Evolutionary conservation across 2,888 invertebrate genomes (phyloP), one percentile per base, ranked within the genome.

Genomic region (Sphaeridia pumilis): DNA sequence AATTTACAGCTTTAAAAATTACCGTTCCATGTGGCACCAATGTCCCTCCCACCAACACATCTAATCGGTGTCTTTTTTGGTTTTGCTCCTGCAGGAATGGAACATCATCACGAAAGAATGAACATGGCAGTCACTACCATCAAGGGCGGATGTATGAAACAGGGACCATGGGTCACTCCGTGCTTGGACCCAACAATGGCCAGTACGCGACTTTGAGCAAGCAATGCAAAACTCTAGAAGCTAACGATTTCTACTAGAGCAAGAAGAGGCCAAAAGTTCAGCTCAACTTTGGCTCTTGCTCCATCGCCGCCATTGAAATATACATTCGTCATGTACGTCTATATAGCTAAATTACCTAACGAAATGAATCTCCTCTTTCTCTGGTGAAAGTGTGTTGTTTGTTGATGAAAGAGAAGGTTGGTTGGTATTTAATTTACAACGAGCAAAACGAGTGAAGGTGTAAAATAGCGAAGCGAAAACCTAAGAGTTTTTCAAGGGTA

Each of bases 181-280:
- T 76, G 69, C 64, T 75, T 71, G 80, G 80, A 71, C 80, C 80
- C 68, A 81, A 85, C 77, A 82, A 82, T 70, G 76, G 76, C 67
- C 88, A 89, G 82, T 89, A 88, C 82, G 87, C 88, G 75, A 89
- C 88, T 75, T 78, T 89, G 76, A 88, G 87, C 82, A 88, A 88
- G 77, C 87, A 89, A 78, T 90, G 89, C 83, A 89, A 89, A 78
- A 89, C 89, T 69, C 78, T 89, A 65, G 89, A 89, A 77, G 84
- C 87, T 70, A 86, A 83, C 71, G 88, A 89, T 77, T 89, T 88
- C 78, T 90, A 89, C 86, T 89, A n/a, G n/a, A n/a, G n/a, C n/a
- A n/a, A n/a, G n/a, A n/a, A n/a, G n/a, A n/a, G n/a, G n/a, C n/a
- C n/a, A n/a, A n/a, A n/a, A n/a, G n/a, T n/a, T n/a, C n/a, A n/a